Evolutionary conservation across 2,113 vertebrate genomes (phyloP), one percentile per base, ranked within the genome.

Genomic region (Tichodroma muraria): DNA sequence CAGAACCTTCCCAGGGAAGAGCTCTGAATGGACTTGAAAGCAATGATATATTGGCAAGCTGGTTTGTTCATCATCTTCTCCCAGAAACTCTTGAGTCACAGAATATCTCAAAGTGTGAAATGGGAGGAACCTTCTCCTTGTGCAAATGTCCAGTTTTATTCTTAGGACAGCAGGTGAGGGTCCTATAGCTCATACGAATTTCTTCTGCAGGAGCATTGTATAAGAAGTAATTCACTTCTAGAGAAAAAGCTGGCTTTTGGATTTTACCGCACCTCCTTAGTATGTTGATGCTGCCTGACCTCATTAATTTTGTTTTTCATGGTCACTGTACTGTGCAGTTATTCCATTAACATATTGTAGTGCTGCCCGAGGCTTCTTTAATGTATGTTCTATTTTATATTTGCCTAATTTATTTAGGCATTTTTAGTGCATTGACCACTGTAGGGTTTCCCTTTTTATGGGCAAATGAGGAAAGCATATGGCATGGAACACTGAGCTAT

Each of bases 291-390:
- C 76, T 90, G 92, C 66, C 89, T 94, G 94, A 95, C 90, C 92
- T 85, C 96, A 94, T 97, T 97, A 95, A 79, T 95, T 89, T 88
- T 92, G 72, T 71, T 95, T 96, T 95, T 96, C 88, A 54, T 72
- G 82, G 88, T 88, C 81, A 89, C 68, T 94, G 92, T 92, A 65
- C 91, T 96, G 92, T 95, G 85, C 82, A 89, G 78, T 94, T 92
- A 91, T 96, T 97, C 90, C 70, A 94, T 96, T 93, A 95, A 93
- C 95, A 95, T 95, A 93, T 95, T 96, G 92, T 71, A 94, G 93
- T 82, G 38, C 79, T 83, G 95, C 94, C 92, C 0, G 19, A 80
- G 85, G 96, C 92, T 93, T 79, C 88, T 66, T 79, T 95, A 93
- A 94, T 91, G 75, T 94, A 89, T 93, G 66, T 64, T 94, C 42